Evolutionary conservation across 2,113 vertebrate species (phyloP).

Genomic region (Notothenia coriiceps): DNA sequence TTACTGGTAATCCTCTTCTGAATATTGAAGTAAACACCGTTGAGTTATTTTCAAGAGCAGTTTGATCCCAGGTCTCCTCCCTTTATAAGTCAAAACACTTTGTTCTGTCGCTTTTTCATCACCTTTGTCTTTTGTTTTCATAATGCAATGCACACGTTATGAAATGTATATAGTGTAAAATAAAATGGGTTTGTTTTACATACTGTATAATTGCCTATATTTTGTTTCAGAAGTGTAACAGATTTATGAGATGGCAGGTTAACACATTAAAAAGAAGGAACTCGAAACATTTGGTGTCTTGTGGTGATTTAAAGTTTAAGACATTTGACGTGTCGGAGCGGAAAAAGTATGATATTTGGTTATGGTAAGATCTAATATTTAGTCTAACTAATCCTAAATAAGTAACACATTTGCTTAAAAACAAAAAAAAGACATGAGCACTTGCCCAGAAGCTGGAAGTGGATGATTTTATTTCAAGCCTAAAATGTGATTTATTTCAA

Average conservation of each 20-base stretch:
- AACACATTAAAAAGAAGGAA: conserved; percentile 85
- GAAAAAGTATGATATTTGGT: too few relatives aligned
- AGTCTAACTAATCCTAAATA: too few relatives aligned
- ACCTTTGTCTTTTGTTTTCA: conserved; percentile 73
- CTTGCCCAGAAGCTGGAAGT: too few relatives aligned
- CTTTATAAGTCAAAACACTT: conserved; percentile 14
- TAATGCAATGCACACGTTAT: conserved; percentile 79
- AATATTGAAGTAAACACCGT: not conserved
- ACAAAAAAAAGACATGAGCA: too few relatives aligned
- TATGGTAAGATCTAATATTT: too few relatives aligned
- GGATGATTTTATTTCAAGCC: too few relatives aligned
- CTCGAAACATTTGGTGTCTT: conserved; percentile 20
- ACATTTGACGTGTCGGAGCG: not conserved
- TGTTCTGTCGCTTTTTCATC: conserved; percentile 59
- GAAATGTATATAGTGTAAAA: conserved; percentile 88
- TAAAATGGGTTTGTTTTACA: conserved; percentile 88
- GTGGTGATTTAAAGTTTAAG: conserved; percentile 30
- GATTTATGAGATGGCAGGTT: conserved; percentile 85
- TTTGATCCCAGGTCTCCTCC: conserved; percentile 30
- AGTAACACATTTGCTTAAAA: too few relatives aligned
- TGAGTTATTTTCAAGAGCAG: not conserved
- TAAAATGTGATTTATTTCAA: too few relatives aligned
- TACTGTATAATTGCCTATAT: conserved; percentile 88
- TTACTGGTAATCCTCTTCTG: not conserved
- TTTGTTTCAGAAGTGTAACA: conserved; percentile 86